A percentile compares a stretch with the other conserved stretches of the same genome.
Conservation (phyloP, 2,113 vertebrate species). For the Pituophis catenifer region DNA sequence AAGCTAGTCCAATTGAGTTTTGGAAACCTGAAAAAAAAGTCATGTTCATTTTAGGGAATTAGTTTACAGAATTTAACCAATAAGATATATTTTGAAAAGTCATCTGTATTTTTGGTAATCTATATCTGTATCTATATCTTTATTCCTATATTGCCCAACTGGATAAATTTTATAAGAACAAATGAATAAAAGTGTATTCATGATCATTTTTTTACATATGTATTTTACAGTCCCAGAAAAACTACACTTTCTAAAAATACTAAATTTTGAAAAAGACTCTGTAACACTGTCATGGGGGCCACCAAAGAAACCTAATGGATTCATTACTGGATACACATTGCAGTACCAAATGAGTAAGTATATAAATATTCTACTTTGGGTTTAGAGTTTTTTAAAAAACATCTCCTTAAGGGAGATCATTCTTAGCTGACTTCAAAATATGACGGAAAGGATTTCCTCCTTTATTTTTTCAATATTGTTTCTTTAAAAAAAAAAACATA, state of each 20-base stretch:
- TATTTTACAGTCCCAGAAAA: constrained; percentile 84
- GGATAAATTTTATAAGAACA: not conserved
- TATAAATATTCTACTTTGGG: not conserved
- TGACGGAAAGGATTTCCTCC: not conserved
- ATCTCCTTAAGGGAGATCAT: not conserved
- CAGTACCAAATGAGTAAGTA: constrained; percentile 93
- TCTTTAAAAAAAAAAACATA: not conserved
- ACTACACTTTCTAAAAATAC: constrained; percentile 81
- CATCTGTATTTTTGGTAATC: not conserved
- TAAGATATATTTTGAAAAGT: not conserved
- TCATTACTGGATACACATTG: constrained; percentile 84
- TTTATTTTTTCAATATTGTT: not conserved
- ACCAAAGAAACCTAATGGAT: constrained; percentile 85
- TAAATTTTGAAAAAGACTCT: constrained; percentile 79
- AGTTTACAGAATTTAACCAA: not conserved
- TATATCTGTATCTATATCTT: not conserved
- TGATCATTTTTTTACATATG: constrained; percentile 9
- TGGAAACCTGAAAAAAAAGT: not conserved
- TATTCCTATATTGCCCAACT: not conserved
- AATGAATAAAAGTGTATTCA: not conserved
- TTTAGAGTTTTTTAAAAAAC: not conserved
- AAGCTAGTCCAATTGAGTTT: not conserved
- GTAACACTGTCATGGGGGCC: constrained; percentile 84
- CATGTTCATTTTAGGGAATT: not conserved
- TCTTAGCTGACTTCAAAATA: not conserved